phyloP scores from a whole-genome alignment of 2,888 invertebrate species.

The Scaptodrosophila latifasciaeformis region DNA sequence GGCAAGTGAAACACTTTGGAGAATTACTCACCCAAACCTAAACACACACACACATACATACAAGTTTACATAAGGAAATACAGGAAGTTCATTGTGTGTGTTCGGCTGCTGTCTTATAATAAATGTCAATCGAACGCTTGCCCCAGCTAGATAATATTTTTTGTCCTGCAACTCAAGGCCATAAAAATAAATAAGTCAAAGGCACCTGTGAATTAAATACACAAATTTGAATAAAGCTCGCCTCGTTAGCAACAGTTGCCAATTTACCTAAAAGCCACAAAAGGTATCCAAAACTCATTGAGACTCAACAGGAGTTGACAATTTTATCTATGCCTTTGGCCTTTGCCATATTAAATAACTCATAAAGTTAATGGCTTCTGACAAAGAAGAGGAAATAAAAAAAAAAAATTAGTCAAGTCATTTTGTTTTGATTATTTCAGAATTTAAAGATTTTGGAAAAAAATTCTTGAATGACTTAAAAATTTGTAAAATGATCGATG shows the following conservation, averaged over 20 bases:
- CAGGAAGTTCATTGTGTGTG: conserved; percentile 11
- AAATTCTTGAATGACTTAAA: too few species aligned
- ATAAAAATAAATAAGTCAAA: conserved; percentile 4
- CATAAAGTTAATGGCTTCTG: conserved; percentile 68
- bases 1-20: conserved; percentile 67
- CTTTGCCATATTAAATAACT: conserved; percentile 51
- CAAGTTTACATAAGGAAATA: not conserved
- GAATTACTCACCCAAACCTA: conserved; percentile 47
- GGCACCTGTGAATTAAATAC: conserved; percentile 5
- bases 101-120: conserved; percentile 14
- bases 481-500: too few species aligned
- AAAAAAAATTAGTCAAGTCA: too few species aligned
- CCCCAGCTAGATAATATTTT: not conserved
- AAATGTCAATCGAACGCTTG: conserved; percentile 37
- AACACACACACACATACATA: not conserved
- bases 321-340: too few species aligned
- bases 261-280: conserved; percentile 36
- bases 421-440: too few species aligned
- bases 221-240: not conserved
- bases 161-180: not conserved
- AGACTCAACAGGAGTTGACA: too few species aligned
- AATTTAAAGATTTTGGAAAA: too few species aligned
- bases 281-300: too few species aligned
- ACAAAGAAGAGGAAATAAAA: not conserved
- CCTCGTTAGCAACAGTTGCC: conserved; percentile 10